Conservation (phyloP, 2,113 vertebrate genomes). For the Sapajus apella region DNA sequence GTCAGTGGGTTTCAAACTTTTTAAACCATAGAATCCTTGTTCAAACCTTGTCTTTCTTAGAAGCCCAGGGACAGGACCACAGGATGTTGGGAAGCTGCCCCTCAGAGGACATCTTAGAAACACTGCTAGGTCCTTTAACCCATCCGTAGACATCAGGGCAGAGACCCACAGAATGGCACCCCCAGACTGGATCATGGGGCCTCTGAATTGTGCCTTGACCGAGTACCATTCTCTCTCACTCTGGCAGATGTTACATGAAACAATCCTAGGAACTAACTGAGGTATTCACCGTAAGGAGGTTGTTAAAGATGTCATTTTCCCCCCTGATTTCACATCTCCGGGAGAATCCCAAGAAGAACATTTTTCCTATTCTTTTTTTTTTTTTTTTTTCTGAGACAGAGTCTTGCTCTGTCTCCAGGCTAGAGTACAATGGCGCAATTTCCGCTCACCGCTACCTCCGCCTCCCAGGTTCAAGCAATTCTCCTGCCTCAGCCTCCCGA, state of each 20-base stretch:
- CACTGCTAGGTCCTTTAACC: neutral
- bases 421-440: too few species aligned
- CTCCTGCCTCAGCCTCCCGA: too few species aligned
- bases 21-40: neutral
- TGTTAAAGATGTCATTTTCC: neutral
- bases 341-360: neutral
- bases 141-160: neutral
- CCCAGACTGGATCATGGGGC: neutral
- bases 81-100: neutral
- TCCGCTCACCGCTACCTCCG: too few species aligned
- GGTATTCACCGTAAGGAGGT: neutral
- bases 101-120: neutral
- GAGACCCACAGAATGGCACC: neutral
- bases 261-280: neutral
- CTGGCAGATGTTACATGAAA: neutral
- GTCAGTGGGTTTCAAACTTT: neutral
- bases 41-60: neutral
- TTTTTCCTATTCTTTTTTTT: neutral
- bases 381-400: too few species aligned
- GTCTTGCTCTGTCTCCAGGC: too few species aligned
- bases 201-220: neutral
- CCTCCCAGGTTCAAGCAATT: too few species aligned
- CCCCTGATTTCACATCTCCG: neutral
- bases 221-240: neutral
- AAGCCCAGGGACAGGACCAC: neutral